These are phyloP conservation scores for Drosophila subquinaria DNA, from an alignment of 2,888 invertebrate species.

Conservation along the genomic window DNA sequence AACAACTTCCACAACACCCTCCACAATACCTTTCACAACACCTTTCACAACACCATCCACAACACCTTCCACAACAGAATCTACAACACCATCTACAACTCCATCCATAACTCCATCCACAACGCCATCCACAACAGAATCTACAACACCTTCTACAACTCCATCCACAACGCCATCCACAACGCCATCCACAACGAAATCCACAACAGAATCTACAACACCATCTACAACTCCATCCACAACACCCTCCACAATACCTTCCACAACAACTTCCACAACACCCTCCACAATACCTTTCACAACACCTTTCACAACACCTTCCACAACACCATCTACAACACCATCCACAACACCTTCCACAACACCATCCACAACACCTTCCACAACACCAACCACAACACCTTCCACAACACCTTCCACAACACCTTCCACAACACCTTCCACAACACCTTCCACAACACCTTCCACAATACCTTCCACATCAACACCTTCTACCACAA, in stretches of 20 bases:
- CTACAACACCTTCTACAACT: slow-evolving; percentile 1
- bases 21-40: not conserved
- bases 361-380: not conserved
- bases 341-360: not conserved
- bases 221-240: too few species aligned
- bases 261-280: too few species aligned
- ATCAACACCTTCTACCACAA: not conserved
- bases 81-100: not conserved
- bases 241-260: too few species aligned
- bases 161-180: too few species aligned
- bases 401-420: slow-evolving; percentile 3
- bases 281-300: not conserved
- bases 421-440: too few species aligned
- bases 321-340: not conserved
- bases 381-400: not conserved
- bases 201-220: too few species aligned
- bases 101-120: not conserved
- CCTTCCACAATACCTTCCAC: not conserved
- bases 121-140: not conserved
- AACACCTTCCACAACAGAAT: slow-evolving; percentile 8
- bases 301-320: not conserved
- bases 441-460: not conserved
- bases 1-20: too few species aligned
- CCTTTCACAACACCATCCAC: not conserved
- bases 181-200: too few species aligned